These are phyloP conservation scores for Eupithecia subfuscata DNA, from an alignment of 2,888 invertebrate species.

Conservation along the genomic window DNA sequence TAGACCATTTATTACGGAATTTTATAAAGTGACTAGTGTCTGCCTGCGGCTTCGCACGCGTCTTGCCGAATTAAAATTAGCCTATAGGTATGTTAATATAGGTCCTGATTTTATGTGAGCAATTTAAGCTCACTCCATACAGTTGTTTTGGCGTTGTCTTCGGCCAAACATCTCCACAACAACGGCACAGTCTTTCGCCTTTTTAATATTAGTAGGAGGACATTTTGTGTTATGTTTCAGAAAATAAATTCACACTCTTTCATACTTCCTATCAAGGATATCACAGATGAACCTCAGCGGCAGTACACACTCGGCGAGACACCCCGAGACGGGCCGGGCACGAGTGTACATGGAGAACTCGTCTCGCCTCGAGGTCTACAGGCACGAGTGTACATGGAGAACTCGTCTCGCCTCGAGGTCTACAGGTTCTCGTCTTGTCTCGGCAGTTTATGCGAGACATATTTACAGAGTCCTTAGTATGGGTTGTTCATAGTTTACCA, in stretches of 20 bases:
- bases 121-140: neutral
- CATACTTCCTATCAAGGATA: neutral
- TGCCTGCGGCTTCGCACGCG: neutral
- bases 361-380: neutral
- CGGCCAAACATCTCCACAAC: neutral
- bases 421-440: neutral
- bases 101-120: neutral
- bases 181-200: neutral
- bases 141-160: neutral
- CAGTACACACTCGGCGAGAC: neutral
- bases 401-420: neutral
- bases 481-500: too few relatives aligned
- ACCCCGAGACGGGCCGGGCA: neutral
- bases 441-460: neutral
- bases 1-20: neutral
- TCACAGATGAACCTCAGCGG: slow-evolving; percentile 7
- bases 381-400: neutral
- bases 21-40: neutral
- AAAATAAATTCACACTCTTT: neutral
- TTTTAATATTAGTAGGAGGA: neutral
- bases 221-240: neutral
- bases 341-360: neutral
- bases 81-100: neutral
- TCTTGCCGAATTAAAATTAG: neutral
- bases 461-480: too few relatives aligned